Evolutionary conservation across 2,888 invertebrate species (phyloP).

Genomic region (Corbicula japonica): DNA sequence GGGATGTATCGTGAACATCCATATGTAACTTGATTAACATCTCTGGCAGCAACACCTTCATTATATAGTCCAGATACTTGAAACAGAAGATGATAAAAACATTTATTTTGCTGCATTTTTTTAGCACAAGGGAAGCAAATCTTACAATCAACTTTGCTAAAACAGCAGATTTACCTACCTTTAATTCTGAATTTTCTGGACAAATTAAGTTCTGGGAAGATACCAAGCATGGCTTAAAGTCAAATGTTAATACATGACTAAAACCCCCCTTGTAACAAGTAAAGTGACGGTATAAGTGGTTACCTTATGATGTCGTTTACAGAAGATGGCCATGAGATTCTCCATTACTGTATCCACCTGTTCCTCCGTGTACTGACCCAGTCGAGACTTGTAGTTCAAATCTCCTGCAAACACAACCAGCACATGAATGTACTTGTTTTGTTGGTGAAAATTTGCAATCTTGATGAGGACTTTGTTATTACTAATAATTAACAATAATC

Average conservation of each 20-base stretch:
- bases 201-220: not conserved
- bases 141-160: not conserved
- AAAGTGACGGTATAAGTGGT: not conserved
- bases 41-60: slow-evolving; percentile 79
- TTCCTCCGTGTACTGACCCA: slow-evolving; percentile 72
- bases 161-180: not conserved
- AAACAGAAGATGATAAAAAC: slow-evolving; percentile 37
- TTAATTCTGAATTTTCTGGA: not conserved
- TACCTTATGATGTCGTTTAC: slow-evolving; percentile 77
- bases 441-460: too few species aligned
- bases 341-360: slow-evolving; percentile 77
- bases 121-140: too few species aligned
- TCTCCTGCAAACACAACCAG: too few species aligned
- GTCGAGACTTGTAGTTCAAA: slow-evolving; percentile 68
- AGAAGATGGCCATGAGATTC: slow-evolving; percentile 73
- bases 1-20: slow-evolving; percentile 66
- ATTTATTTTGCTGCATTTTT: not conserved
- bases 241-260: not conserved
- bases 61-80: slow-evolving; percentile 78
- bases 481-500: too few species aligned
- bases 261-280: not conserved
- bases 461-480: too few species aligned
- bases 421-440: too few species aligned
- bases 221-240: not conserved
- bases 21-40: slow-evolving; percentile 78